Percentiles rank a stretch among this genome's conserved stretches.
Conservation (phyloP, 1,140 invertebrate genomes). For the Chrysoperla carnea region DNA sequence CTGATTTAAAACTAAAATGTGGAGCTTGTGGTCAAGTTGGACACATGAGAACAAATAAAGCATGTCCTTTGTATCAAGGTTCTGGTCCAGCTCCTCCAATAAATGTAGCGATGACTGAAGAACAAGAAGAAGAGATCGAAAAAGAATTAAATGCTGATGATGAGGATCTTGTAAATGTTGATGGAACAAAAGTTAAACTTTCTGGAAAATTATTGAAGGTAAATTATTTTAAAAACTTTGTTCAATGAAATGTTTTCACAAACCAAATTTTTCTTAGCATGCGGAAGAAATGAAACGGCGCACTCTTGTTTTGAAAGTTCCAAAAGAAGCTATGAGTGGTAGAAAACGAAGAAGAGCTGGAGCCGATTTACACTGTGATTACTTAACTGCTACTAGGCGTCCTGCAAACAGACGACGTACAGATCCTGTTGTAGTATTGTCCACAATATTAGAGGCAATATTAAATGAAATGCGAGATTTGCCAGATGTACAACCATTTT, state of each 20-base stretch:
- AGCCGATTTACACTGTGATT: conserved; percentile 76
- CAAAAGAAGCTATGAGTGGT: conserved; percentile 51
- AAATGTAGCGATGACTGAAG: conserved; percentile 61
- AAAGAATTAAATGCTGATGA: conserved; percentile 56
- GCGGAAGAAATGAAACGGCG: conserved; percentile 64
- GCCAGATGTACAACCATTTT: conserved; percentile 82
- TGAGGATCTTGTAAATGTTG: conserved; percentile 79
- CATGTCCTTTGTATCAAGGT: conserved; percentile 82
- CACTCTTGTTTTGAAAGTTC: conserved; percentile 66
- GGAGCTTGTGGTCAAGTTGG: conserved; percentile 88
- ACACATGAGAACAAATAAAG: conserved; percentile 84
- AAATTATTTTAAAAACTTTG: conserved; percentile 9
- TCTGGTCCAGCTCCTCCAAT: conserved; percentile 37
- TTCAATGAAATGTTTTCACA: neutral
- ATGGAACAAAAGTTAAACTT: conserved; percentile 76
- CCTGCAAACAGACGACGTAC: conserved; percentile 86
- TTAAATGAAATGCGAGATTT: conserved; percentile 86
- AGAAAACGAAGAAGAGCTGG: conserved; percentile 44
- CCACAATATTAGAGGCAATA: conserved; percentile 82
- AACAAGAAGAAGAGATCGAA: conserved; percentile 68
- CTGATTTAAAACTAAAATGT: conserved; percentile 84
- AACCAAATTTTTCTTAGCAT: conserved; percentile 29
- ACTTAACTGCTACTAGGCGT: conserved; percentile 72
- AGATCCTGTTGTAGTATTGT: conserved; percentile 90
- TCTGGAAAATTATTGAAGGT: conserved; percentile 68